Evolutionary conservation across 2,888 invertebrate genomes (phyloP), one percentile per base, ranked within the genome.

Genomic region (Apomyelois bistriatella): DNA sequence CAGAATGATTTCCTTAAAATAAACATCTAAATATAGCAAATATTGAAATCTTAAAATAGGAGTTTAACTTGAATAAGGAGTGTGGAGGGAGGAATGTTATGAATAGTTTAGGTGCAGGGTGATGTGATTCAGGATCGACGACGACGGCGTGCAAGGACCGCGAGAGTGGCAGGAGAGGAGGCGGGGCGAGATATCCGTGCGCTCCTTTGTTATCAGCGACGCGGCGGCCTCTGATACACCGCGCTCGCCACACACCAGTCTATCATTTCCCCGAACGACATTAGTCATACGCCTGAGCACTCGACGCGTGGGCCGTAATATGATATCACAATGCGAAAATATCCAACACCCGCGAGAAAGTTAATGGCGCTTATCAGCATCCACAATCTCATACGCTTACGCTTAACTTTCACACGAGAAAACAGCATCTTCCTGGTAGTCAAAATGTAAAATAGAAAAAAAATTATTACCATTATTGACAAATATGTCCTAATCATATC

Each of bases 401-500:
- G 82, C 84, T 82, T 78, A 88, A 90, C 90, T 91, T 90, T 91
- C 91, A 91, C 90, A 87, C 82, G 84, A 82, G 80, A 87, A 87
- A 85, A 88, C 81, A 74, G 70, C 68, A 72, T 72, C 76, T 77
- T 79, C 70, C 66, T 64, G 66, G 56, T 62, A 59, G 58, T 63
- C 56, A 62, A 69, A 67, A 57, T 62, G 54, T 58, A 59, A 76
- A 80, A 80, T 71, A 74, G 68, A 65, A 48, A 60, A 72, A n/a
- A 73, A 70, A 79, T 75, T 66, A 76, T 92, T 93, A 95, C 95
- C 94, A 94, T 92, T 91, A 95, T 93, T 79, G 95, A 94, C 79
- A 95, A 92, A 92, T 94, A 94, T 91, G 94, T 93, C 92, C 93
- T 94, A 91, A 95, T 93, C 92, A 93, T 93, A 87, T 92, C 92